These are phyloP conservation scores for Nemotelus pantherinus DNA, from an alignment of 2,888 invertebrate genomes.

Conservation along the genomic window DNA sequence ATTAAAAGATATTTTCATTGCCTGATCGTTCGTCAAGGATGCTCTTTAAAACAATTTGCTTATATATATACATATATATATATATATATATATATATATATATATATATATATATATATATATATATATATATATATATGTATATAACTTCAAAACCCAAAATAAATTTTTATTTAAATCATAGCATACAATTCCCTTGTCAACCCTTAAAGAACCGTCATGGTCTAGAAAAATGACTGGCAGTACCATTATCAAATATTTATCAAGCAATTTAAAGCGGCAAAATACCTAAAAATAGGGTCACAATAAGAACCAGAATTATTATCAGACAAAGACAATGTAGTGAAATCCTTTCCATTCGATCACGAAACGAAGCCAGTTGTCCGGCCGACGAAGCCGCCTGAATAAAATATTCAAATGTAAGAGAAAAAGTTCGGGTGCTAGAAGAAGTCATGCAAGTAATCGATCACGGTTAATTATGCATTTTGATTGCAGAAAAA, in stretches of 20 bases:
- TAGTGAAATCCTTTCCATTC: constrained; percentile 1
- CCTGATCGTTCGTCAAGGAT: no score
- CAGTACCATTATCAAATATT: constrained; percentile 26
- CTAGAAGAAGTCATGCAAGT: constrained; percentile 42
- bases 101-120: no score
- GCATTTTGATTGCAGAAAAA: constrained; percentile 33
- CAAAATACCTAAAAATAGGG: constrained; percentile 35
- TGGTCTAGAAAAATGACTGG: no score
- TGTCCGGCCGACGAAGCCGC: background rate
- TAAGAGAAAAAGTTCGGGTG: constrained; percentile 7
- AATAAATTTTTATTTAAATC: no score
- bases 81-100: no score
- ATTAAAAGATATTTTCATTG: no score
- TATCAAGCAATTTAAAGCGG: constrained; percentile 23
- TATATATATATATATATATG: no score
- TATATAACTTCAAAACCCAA: no score
- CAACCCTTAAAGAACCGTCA: no score
- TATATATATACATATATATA: no score
- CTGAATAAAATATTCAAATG: constrained; percentile 40
- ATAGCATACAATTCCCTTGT: no score
- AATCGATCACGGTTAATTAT: constrained; percentile 46
- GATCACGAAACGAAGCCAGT: background rate
- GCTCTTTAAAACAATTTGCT: no score
- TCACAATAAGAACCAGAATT: constrained; percentile 21
- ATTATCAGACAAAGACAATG: constrained; percentile 27